These are phyloP conservation scores for Amphiprion clarkii DNA, from an alignment of 2,797 vertebrate genomes.

Conservation along the genomic window DNA sequence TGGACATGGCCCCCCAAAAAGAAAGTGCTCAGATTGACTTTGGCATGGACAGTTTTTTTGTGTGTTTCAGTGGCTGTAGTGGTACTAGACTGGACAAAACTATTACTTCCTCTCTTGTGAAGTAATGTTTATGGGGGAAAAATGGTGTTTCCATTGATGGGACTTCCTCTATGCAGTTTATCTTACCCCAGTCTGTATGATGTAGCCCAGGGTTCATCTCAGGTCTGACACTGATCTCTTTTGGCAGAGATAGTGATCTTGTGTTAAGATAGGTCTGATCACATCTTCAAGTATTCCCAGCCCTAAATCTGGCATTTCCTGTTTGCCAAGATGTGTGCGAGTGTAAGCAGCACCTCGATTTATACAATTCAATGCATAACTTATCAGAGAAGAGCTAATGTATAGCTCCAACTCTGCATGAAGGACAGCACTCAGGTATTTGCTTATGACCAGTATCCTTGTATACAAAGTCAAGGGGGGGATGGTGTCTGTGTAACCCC, in stretches of 20 bases:
- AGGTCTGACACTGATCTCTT: conserved; percentile 23
- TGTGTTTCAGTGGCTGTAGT: background rate
- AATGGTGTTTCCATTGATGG: background rate
- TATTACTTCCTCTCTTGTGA: background rate
- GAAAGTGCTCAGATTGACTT: background rate
- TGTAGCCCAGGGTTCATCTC: conserved; percentile 7
- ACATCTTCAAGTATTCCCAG: background rate
- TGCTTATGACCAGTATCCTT: conserved; percentile 8
- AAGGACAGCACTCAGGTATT: background rate
- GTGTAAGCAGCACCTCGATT: background rate
- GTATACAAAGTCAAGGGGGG: background rate
- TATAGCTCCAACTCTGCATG: background rate
- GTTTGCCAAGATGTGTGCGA: background rate
- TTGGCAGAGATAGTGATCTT: conserved; percentile 15
- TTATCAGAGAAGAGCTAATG: background rate
- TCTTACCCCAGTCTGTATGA: background rate
- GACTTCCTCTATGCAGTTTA: background rate
- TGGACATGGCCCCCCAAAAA: conserved; percentile 12
- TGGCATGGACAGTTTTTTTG: background rate
- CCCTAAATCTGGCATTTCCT: background rate
- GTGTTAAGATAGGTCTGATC: conserved; percentile 21
- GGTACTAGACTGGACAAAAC: background rate
- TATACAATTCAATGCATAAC: background rate
- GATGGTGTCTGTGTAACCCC: conserved; percentile 24
- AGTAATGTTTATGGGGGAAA: background rate